Base-by-base conservation (phyloP, 1,140 invertebrate genomes). In the Chelonus insularis region DNA sequence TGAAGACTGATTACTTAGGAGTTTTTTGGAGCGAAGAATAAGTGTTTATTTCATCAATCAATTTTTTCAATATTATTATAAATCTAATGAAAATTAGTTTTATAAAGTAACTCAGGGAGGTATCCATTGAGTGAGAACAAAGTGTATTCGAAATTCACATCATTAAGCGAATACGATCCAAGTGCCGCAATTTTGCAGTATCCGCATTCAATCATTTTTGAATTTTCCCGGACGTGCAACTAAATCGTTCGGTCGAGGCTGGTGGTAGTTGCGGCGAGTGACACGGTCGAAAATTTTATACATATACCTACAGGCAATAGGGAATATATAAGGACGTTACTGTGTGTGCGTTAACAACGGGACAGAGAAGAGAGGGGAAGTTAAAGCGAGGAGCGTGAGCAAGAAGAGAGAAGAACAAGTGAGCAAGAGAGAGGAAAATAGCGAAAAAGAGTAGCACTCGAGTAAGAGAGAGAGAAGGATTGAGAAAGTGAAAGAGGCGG, bases 261-360 rank as follows among this genome's bases (percentile, higher is more conserved):
- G 63, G 56, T 65, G 50, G 56, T 39, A 61, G 63, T 64, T 55
- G 47, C 58, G 47, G 45, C 63, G 63, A 61, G 63, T 64, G 62
- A 64, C 57, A 64, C 58, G 54, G 23, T 57, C 63, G 45, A 61
- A 61, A 64, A 57, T 57, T 63, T 55, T 34, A 57, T 48, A 63
- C 34, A 47, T 45, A 58, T 25, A 63, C 55, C 48, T 55, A 63
- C 32, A 59, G 9, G 34, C 21, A 34, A 23, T 12, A 21, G 20
- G n/a, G n/a, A n/a, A n/a, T 47, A 55, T 47, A 61, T 48, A 56
- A 29, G 0, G 29, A 9, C 12, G 20, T 37, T 51, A n/a, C n/a
- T 8, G 23, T 57, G 21, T 59, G 57, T 62, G 18, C 12, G 43
- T 23, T 43, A 12, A 23, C 23, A 4, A 21, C 43, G 43, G 18